Conservation (phyloP, 2,113 vertebrate species). For the Sitta europaea region DNA sequence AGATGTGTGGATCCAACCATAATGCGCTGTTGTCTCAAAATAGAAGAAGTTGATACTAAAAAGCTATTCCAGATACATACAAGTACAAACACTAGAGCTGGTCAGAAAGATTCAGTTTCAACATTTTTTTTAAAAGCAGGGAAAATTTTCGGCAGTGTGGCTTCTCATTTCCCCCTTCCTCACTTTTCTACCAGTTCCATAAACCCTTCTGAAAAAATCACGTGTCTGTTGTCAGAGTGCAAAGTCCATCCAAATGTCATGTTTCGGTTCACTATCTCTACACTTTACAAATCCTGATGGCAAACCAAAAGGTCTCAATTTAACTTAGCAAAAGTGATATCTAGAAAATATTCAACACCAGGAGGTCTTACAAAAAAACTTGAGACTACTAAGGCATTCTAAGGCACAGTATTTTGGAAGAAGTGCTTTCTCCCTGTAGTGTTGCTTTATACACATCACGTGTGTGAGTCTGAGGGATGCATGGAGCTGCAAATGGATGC, state of each 20-base stretch:
- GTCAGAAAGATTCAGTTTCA: conserved; percentile 48
- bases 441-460: not conserved
- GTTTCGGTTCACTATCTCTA: conserved; percentile 62
- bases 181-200: conserved; percentile 21
- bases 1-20: conserved; percentile 54
- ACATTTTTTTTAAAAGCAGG: not conserved
- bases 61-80: conserved; percentile 73
- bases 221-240: conserved; percentile 43
- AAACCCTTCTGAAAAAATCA: conserved; percentile 20
- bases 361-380: conserved; percentile 57
- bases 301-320: conserved; percentile 63
- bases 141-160: not conserved
- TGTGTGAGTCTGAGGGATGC: not conserved
- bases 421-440: conserved; percentile 65
- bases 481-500: not conserved
- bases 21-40: conserved; percentile 66
- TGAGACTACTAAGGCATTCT: conserved; percentile 71
- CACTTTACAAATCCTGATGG: conserved; percentile 61
- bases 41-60: conserved; percentile 70
- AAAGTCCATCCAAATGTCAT: conserved; percentile 64
- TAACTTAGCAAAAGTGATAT: conserved; percentile 72
- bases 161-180: not conserved
- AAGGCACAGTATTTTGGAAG: conserved; percentile 82
- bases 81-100: conserved; percentile 59
- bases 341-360: conserved; percentile 71